Evolutionary conservation across 2,888 invertebrate species (phyloP), one percentile per base, ranked within the genome.

Genomic region (Thecocarcelia acutangulata): DNA sequence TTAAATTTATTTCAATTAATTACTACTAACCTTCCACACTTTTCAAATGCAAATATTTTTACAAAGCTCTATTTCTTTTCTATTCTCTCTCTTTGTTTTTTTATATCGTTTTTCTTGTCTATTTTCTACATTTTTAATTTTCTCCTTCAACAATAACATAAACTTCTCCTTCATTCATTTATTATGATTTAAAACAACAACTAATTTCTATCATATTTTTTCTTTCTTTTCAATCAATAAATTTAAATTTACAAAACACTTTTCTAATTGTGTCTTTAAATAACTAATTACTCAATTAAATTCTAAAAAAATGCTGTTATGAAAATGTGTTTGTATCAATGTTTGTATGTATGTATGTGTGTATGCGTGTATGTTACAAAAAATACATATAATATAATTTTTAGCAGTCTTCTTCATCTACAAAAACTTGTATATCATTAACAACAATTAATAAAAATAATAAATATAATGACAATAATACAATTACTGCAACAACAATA

Each of bases 391-490:
- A 48, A 70, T 40, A 63, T 74, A 63, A 73, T 76, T 82, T 64
- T 74, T 78, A 82, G 78, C 82, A 82, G 61, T 82, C 79, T 61
- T 79, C 83, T 58, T 79, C 83, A 66, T 79, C 83, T 40, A 79
- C 61, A 44, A 79, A 83, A 79, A 79, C 79, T 76, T 83, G 83
- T 68, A 73, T 83, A 73, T 72, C 68, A 72, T 63, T 83, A 76
- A 72, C 64, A 66, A 79, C 64, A 66, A 79, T 54, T 72, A 83
- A 76, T 70, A 69, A 79, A 46, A 83, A 79, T 78, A 72, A 54
- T 46, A 64, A 83, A 74, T 83, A 85, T 78, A 81, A 76, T 63
- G 84, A 83, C 44, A 82, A 83, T 74, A 63, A 66, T 69, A 78
- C 80, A 46, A 77, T 80, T 46, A 68, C 79, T 28, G 83, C 83